Base-by-base conservation (phyloP, 92 coral and sea anemone genomes). In the Parazoanthus swiftii region DNA sequence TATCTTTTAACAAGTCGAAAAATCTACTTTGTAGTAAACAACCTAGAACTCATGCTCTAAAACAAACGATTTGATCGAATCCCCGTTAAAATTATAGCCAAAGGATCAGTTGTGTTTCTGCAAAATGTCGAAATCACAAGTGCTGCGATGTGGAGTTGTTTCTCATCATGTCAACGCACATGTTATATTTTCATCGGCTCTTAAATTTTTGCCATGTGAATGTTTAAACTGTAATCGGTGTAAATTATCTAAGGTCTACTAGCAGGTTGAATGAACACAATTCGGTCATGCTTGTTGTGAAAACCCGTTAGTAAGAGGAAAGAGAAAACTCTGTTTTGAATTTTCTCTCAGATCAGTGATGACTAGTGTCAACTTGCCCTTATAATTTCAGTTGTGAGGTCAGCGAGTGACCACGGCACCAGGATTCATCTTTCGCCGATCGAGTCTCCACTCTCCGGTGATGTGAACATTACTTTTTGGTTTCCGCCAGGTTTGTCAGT, bases 401-500 rank as follows among this genome's bases (percentile, higher is more conserved):
- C 87, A 84, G 65, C 58, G 46, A 71, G 58, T 18, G 13, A 71
- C 18, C 39, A 74, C 14, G 79, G 33, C 18, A 46, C 42, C 77
- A 56, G 66, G 39, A 51, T 72, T 11, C 5, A 84, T 14, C 44
- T 84, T 48, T n/a, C 87, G 54, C 9, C 42, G 11, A 71, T 84
- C 77, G 66, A 51, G 18, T 46, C 87, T 46, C 54, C 79, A 33
- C 93, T 95, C 13, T 88, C 92, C 39, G 93, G 98, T 71, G 92
- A 93, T 71, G 98, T 95, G 23, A 93, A 92, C 42, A 80, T 95
- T 35, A 79, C 89, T 4, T 93, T 95, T 56, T 80, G 80, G 68
- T 88, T 95, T 37, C 90, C 94, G 59, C 68, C 70, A 74, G 78
- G 93, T 81, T 89, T 89, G n/a, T 63, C 92, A 29, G 65, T 33